Evolutionary conservation across 2,888 invertebrate genomes (phyloP).

Genomic region (Oscheius sp.): DNA sequence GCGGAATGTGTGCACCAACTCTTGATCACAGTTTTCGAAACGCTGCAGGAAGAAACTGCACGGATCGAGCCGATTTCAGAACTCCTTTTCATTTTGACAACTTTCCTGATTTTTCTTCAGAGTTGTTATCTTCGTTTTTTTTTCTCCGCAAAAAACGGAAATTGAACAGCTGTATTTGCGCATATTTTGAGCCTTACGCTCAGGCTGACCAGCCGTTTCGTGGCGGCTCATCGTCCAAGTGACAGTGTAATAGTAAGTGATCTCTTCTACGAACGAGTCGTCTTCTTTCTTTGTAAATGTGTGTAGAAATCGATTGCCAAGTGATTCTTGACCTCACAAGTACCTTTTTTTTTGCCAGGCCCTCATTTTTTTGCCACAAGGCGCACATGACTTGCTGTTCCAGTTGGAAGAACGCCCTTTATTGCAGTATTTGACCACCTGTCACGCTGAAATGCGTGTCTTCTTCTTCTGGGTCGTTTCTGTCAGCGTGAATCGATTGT

Average conservation of each 20-base stretch:
- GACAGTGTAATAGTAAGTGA: conserved; percentile 32
- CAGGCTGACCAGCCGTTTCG: conserved; percentile 1
- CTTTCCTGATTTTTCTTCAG: neutral
- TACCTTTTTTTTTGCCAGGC: neutral
- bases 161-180: conserved; percentile 16
- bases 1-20: too few species aligned
- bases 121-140: neutral
- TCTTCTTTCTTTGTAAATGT: neutral
- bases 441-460: conserved; percentile 9
- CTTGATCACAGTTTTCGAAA: too few species aligned
- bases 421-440: conserved; percentile 19
- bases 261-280: neutral
- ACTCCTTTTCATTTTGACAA: neutral
- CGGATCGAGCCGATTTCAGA: too few species aligned
- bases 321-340: neutral
- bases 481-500: conserved; percentile 35
- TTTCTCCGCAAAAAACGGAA: neutral
- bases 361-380: neutral
- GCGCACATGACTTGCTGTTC: neutral
- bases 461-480: conserved; percentile 1
- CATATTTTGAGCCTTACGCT: conserved; percentile 10
- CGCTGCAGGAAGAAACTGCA: too few species aligned
- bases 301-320: neutral
- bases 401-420: neutral
- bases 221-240: conserved; percentile 23